A percentile compares a stretch with the other conserved stretches of the same genome.
phyloP scores from a whole-genome alignment of 2,888 invertebrate species.

The Heliconius ethilla region DNA sequence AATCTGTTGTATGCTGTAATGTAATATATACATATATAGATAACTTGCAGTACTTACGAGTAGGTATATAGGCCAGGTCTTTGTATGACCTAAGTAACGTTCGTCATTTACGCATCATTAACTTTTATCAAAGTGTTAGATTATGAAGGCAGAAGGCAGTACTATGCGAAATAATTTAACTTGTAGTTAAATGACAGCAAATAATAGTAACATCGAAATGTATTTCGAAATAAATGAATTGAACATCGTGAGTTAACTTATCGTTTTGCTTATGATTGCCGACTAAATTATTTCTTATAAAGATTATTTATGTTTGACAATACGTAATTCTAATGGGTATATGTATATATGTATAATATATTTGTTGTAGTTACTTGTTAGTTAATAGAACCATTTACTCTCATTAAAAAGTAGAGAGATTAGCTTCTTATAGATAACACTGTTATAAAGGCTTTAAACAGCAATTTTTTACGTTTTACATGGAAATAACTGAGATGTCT shows the following conservation, averaged over 20 bases:
- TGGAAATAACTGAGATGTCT: not conserved
- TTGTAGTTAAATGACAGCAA: conserved; percentile 9
- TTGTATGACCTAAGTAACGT: not conserved
- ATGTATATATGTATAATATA: not conserved
- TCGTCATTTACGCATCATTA: not conserved
- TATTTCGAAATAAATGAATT: conserved; percentile 15
- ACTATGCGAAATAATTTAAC: not conserved
- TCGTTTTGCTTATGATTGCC: not conserved
- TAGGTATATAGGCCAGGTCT: not conserved
- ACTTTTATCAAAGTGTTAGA: not conserved
- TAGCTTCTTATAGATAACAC: too few species aligned
- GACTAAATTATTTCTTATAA: conserved; percentile 10
- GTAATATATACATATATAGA: too few species aligned
- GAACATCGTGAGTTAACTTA: conserved; percentile 8
- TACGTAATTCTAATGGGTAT: not conserved
- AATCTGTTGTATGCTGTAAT: not conserved
- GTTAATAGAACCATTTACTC: too few species aligned
- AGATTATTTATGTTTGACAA: not conserved
- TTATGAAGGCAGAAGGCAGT: not conserved
- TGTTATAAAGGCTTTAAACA: too few species aligned
- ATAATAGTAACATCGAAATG: conserved; percentile 2
- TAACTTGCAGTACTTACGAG: not conserved
- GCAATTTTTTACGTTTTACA: not conserved
- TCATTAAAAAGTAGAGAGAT: too few species aligned
- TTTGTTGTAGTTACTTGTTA: not conserved